Evolutionary conservation across 2,797 vertebrate species (phyloP).

Genomic region (Gallinago nigripennis): DNA sequence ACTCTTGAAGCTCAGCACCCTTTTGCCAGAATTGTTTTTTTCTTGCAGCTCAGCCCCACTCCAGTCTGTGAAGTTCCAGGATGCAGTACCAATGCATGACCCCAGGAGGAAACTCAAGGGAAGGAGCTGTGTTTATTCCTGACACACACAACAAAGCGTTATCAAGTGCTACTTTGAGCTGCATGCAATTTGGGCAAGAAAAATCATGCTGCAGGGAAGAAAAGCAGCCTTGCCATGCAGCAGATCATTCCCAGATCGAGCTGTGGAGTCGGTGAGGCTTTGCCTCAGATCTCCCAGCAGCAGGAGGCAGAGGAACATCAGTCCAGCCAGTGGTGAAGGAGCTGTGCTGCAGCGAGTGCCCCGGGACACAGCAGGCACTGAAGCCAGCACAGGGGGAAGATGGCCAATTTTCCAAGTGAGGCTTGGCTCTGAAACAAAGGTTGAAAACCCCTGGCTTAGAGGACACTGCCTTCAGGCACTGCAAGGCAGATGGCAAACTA

Average conservation of each 20-base stretch:
- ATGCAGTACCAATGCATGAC: too few relatives aligned
- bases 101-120: background rate
- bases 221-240: background rate
- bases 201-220: background rate
- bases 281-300: background rate
- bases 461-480: background rate
- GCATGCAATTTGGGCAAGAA: background rate
- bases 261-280: background rate
- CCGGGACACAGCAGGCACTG: rapidly evolving
- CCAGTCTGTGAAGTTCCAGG: background rate
- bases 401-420: background rate
- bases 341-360: rapidly evolving
- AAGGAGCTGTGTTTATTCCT: background rate
- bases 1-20: background rate
- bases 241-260: background rate
- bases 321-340: background rate
- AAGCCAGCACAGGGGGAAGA: background rate
- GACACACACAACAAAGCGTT: rapidly evolving
- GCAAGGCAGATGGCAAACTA: background rate
- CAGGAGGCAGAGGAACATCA: background rate
- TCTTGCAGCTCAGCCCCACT: background rate
- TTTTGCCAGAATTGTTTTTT: background rate
- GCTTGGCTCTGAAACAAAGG: background rate
- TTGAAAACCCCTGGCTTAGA: background rate
- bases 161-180: background rate